These are phyloP conservation scores for Lepidochrysops patricia DNA, from an alignment of 2,888 invertebrate genomes.

Conservation along the genomic window DNA sequence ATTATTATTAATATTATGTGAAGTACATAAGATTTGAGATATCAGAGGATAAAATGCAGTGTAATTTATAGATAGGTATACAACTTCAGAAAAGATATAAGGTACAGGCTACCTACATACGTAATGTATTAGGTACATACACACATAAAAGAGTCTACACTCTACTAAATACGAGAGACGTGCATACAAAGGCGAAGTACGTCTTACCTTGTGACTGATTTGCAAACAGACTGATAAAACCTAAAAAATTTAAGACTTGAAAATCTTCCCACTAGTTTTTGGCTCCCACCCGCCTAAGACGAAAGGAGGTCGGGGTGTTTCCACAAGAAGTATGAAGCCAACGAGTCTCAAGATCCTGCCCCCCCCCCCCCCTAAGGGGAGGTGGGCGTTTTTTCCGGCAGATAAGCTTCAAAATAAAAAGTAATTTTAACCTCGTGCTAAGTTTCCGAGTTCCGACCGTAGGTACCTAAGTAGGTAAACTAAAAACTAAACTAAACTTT, in stretches of 20 bases:
- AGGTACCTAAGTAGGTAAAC: too few species aligned
- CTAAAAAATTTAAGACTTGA: neutral
- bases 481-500: too few species aligned
- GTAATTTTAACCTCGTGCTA: neutral
- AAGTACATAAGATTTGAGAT: too few species aligned
- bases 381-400: neutral
- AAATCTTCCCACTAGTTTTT: neutral
- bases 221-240: neutral
- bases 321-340: neutral
- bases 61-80: too few species aligned
- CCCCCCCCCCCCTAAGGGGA: neutral
- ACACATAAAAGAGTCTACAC: neutral
- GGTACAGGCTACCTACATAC: too few species aligned
- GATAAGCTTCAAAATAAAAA: neutral
- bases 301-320: neutral
- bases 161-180: neutral
- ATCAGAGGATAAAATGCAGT: too few species aligned
- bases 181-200: neutral
- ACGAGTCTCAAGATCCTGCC: neutral
- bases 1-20: too few species aligned
- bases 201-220: slow-evolving; percentile 2
- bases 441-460: too few species aligned
- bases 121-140: neutral
- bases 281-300: neutral
- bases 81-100: neutral